Conservation (phyloP, 2,113 vertebrate genomes). For the Salminus brasiliensis region DNA sequence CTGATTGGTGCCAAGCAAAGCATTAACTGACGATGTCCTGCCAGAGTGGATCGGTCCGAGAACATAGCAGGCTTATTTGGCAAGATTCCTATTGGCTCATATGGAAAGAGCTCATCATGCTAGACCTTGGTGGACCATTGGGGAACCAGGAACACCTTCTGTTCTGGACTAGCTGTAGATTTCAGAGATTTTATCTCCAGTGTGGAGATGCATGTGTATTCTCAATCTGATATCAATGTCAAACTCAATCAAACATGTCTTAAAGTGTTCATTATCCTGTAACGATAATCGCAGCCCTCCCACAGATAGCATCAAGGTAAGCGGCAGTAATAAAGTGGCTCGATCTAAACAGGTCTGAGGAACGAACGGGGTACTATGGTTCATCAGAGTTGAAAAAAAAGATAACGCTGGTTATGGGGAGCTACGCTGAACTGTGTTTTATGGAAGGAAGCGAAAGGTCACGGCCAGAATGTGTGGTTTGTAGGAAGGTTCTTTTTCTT, state of each 20-base stretch:
- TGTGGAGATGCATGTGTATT: no score
- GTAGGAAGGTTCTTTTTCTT: no score
- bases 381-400: no score
- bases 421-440: no score
- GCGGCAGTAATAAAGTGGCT: neutral
- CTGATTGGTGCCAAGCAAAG: neutral
- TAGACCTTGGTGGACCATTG: neutral
- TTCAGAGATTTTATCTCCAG: no score
- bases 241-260: no score
- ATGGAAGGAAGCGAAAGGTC: no score
- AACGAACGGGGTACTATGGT: neutral
- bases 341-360: neutral
- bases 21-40: neutral
- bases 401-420: no score
- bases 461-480: no score
- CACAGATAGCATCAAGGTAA: neutral
- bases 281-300: neutral
- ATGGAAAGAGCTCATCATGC: neutral
- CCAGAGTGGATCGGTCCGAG: slow-evolving; percentile 2
- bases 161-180: no score
- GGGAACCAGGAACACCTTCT: no score
- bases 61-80: slow-evolving; percentile 7
- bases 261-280: neutral
- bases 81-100: slow-evolving; percentile 3
- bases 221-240: no score